These are phyloP conservation scores for Temnothorax nylanderi DNA, from an alignment of 1,140 invertebrate genomes.

Conservation along the genomic window DNA sequence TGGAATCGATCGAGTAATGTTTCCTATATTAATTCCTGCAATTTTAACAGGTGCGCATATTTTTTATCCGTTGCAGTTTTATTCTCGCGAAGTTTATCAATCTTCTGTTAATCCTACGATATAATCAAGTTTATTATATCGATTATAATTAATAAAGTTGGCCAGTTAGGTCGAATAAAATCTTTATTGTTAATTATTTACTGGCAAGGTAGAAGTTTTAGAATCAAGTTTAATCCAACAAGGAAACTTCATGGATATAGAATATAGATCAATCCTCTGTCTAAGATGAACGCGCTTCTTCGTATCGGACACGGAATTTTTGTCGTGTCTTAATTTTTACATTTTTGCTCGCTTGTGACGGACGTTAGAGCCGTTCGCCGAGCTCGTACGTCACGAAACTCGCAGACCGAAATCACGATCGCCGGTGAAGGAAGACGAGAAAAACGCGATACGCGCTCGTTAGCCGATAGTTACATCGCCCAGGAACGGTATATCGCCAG, in stretches of 20 bases:
- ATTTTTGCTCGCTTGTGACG: not conserved
- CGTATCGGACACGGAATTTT: not conserved
- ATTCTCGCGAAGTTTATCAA: not conserved
- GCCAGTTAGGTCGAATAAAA: no score
- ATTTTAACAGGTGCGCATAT: not conserved
- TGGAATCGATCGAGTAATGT: not conserved
- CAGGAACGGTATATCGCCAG: not conserved
- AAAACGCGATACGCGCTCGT: constrained; percentile 26
- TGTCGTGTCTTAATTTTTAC: not conserved
- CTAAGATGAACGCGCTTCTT: not conserved
- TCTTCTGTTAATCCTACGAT: not conserved
- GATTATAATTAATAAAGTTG: no score
- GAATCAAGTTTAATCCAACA: not conserved
- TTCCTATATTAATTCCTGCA: not conserved
- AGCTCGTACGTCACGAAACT: not conserved
- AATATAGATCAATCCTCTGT: not conserved
- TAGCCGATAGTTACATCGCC: not conserved
- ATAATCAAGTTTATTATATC: no score
- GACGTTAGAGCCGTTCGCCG: not conserved
- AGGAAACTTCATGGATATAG: not conserved
- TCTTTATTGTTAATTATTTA: no score
- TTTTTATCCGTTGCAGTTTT: not conserved
- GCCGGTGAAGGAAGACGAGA: not conserved
- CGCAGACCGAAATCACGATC: not conserved
- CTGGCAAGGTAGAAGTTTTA: not conserved